A percentile compares a stretch with the other conserved stretches of the same genome.
Evolutionary conservation across 2,888 invertebrate species (phyloP).

Genomic region (Drosophila mimetica): DNA sequence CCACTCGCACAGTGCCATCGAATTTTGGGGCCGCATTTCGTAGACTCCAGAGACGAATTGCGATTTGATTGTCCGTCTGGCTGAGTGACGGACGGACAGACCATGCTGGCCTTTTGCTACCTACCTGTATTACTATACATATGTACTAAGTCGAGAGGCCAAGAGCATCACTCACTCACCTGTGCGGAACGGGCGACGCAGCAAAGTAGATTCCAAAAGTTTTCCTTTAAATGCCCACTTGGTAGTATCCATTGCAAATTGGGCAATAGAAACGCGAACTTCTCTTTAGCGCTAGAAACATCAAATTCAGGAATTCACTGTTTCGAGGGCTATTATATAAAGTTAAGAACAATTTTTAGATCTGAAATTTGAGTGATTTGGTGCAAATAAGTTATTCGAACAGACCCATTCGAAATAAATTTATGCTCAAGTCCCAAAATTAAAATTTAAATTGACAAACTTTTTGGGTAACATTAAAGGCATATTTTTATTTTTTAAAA

Average conservation of each 20-base stretch:
- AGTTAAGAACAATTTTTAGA: too few relatives aligned
- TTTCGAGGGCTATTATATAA: too few relatives aligned
- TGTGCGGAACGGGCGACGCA: constrained; percentile 62
- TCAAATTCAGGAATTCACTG: too few relatives aligned
- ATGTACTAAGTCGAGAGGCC: constrained; percentile 38
- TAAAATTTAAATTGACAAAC: too few relatives aligned
- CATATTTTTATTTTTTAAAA: too few relatives aligned
- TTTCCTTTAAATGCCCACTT: constrained; percentile 14
- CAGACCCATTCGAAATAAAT: too few relatives aligned
- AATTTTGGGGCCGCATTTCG: constrained; percentile 8
- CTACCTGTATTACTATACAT: constrained; percentile 39
- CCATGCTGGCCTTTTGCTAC: constrained; percentile 65
- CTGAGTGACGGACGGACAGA: constrained; percentile 56
- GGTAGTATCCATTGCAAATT: background rate
- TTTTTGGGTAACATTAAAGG: too few relatives aligned
- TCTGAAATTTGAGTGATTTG: too few relatives aligned
- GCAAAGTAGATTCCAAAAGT: constrained; percentile 59
- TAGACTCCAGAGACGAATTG: constrained; percentile 59
- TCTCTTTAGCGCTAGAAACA: background rate
- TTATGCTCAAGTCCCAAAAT: too few relatives aligned
- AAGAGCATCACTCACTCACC: constrained; percentile 76
- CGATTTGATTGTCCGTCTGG: constrained; percentile 73
- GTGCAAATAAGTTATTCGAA: too few relatives aligned
- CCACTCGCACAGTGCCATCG: constrained; percentile 18
- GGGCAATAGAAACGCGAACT: too few relatives aligned